Percentiles rank a stretch among this genome's conserved stretches.
Conservation (phyloP, 2,113 vertebrate genomes). For the Epinephelus cyanopodus region DNA sequence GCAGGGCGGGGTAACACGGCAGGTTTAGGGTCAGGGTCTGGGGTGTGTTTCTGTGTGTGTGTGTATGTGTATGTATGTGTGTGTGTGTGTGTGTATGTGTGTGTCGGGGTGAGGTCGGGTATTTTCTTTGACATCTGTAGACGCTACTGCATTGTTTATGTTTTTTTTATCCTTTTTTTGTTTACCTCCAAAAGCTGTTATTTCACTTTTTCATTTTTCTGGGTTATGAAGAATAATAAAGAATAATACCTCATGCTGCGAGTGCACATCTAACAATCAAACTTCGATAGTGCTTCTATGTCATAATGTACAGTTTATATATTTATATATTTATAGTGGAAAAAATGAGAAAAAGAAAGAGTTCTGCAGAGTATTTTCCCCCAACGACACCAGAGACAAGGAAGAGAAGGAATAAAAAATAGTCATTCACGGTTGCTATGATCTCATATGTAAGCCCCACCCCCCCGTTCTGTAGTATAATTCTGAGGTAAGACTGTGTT, state of each 20-base stretch:
- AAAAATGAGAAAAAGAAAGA: constrained; percentile 53
- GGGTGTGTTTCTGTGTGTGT: constrained; percentile 1
- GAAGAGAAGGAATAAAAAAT: constrained; percentile 52
- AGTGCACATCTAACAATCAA: constrained; percentile 87
- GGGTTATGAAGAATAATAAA: constrained; percentile 78
- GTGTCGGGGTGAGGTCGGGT: constrained; percentile 38
- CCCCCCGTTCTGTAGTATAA: constrained; percentile 37
- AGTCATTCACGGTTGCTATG: constrained; percentile 66
- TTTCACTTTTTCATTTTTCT: constrained; percentile 61
- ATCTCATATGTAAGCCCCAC: constrained; percentile 49
- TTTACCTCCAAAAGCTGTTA: constrained; percentile 66
- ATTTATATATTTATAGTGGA: constrained; percentile 82
- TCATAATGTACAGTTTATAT: constrained; percentile 85
- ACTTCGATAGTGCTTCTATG: constrained; percentile 86
- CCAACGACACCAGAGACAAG: constrained; percentile 80
- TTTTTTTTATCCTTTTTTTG: constrained; percentile 14
- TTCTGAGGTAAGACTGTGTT: constrained; percentile 81
- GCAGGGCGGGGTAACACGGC: constrained; percentile 22
- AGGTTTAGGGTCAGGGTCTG: constrained; percentile 40
- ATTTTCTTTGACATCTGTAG: constrained; percentile 78
- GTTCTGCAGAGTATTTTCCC: constrained; percentile 52
- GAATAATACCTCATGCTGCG: constrained; percentile 87
- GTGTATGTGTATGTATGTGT: constrained; percentile 4
- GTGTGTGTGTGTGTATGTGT: neutral
- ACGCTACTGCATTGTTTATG: constrained; percentile 76